Evolutionary conservation across 1,140 invertebrate species (phyloP), one percentile per base, ranked within the genome.

Genomic region (Macrobrachium nipponense): DNA sequence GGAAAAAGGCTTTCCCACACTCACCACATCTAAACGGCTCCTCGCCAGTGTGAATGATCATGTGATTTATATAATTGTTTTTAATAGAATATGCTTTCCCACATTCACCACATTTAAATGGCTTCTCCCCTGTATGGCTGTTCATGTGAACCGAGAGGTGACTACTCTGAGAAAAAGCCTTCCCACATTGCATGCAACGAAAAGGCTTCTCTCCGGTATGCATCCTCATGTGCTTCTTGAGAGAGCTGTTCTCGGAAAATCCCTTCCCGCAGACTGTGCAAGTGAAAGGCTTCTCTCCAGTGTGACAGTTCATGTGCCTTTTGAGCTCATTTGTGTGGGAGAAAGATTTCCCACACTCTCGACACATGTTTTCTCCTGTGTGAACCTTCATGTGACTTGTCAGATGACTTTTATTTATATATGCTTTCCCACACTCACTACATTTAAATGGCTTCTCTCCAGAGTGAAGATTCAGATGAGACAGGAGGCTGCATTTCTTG

Each of bases 1-100:
- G 14, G 20, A n/a, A n/a, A 72, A 72, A 72, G 14, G 14, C 15
- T 72, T 72, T 72, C 14, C 68, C 68, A 72, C 68, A 72, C 20
- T 18, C 68, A 2, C 36, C 68, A 72, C 68, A 72, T 36, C 20
- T 23, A 23, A 72, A 72, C 15, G 14, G 14, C 20, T 72, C 36
- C 68, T 23, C 68, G 14, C 68, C 68, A 14, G 68, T 23, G 36
- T 72, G 68, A 72, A 14, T 23, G 14, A 17, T n/a, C 14, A 23
- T 14, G 68, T 72, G 68, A 20, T 18, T 17, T n/a, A 12, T 72
- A 8, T 23, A 36, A 20, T 36, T 12, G 20, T 15, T 17, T 23
- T 72, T 15, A 2, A 14, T 15, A 12, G n/a, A 14, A 23, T 23
- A 72, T 23, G 12, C 36, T 72, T 72, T 72, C 14, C 68, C 68